These are phyloP conservation scores for Gavialis gangeticus DNA, from an alignment of 2,113 vertebrate species.

Conservation along the genomic window DNA sequence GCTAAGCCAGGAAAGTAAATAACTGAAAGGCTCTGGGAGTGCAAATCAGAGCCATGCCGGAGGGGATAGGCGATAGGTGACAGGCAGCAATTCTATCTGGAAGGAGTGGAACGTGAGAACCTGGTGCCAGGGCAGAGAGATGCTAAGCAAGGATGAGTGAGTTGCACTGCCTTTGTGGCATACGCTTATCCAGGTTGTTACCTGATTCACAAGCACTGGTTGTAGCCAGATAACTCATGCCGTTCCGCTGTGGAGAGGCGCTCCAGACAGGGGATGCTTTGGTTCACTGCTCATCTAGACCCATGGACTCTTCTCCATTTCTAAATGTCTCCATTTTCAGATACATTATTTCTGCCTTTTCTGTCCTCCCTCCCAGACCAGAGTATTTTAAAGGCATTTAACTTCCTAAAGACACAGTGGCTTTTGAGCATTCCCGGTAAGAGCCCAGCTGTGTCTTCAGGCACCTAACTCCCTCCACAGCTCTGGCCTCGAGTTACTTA, in stretches of 20 bases:
- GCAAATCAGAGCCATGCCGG: neutral
- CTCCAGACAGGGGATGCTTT: neutral
- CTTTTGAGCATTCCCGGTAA: constrained; percentile 22
- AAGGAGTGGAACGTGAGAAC: neutral
- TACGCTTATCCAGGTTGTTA: neutral
- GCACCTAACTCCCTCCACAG: constrained; percentile 32
- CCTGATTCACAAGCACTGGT: neutral
- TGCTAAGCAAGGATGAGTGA: neutral
- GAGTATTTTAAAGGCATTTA: neutral
- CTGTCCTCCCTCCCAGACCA: neutral
- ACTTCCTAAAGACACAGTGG: constrained; percentile 10
- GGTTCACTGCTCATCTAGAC: neutral
- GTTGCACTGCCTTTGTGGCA: neutral
- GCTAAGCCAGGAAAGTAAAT: neutral
- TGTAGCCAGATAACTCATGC: neutral
- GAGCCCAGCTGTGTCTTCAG: constrained; percentile 15
- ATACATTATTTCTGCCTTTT: neutral
- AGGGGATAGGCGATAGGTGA: neutral
- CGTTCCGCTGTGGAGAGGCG: neutral
- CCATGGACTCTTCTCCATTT: constrained; percentile 18
- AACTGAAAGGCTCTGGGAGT: neutral
- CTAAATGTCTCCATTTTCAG: constrained; percentile 29
- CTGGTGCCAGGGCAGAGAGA: neutral
- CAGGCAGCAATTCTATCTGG: neutral
- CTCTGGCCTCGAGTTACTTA: neutral